Evolutionary conservation across 1,140 invertebrate genomes (phyloP), one percentile per base, ranked within the genome.

Genomic region (Cataglyphis hispanica): DNA sequence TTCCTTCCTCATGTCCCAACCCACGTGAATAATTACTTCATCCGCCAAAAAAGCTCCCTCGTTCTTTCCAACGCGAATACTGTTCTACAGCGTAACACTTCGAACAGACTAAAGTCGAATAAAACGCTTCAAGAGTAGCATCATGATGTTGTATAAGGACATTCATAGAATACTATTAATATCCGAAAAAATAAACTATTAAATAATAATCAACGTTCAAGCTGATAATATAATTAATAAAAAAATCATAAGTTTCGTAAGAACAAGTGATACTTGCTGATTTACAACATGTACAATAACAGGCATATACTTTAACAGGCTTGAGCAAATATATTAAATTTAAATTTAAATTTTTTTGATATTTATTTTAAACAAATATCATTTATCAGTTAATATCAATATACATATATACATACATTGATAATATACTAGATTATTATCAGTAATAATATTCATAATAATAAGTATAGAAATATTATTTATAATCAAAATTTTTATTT

Each of bases 11-110:
- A 25, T 88, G 88, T 86, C 43, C 72, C 86, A 78, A 78, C 70
- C 89, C 43, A 58, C 75, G 78, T 91, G 90, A 92, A 93, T 93
- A 93, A 93, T 93, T 92, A 89, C 91, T 86, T 88, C 66, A 43
- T 63, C 83, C 77, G 75, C 37, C n/a, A 34, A 43, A 63, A 83
- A 83, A 86, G 61, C 87, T 78, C 50, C 60, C 74, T 67, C 70
- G 34, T 83, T 83, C 67, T 83, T 80, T 83, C 66, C 10, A 37
- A 19, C 27, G 5, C 22, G 46, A 19, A 19, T 22, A 13, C 22
- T 11, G 34, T 61, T 74, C n/a, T 69, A 34, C 53, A 34, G 13
- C n/a, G 46, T 83, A 83, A 61, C 34, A 69, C 77, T 58, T 67
- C 31, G 22, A 46, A 25, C 46, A 27, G 46, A 31, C 61, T 83